A percentile compares a stretch with the other conserved stretches of the same genome.
These are phyloP conservation scores for Echeneis naucrates DNA, from an alignment of 2,797 vertebrate species.

Conservation along the genomic window DNA sequence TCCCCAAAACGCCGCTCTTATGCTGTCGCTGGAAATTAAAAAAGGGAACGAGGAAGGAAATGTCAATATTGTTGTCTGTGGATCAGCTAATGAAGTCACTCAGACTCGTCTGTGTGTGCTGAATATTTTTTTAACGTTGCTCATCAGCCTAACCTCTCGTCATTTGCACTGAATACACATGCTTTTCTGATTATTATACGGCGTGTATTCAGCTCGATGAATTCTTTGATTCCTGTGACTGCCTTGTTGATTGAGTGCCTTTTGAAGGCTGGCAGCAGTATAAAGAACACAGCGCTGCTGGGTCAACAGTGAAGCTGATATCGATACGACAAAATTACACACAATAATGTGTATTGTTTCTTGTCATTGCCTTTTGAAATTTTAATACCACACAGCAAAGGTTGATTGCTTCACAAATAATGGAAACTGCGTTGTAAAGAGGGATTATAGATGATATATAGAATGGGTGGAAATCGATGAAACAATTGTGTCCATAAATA, in stretches of 20 bases:
- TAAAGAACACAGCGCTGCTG: background rate
- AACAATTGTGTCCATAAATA: background rate
- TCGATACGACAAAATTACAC: background rate
- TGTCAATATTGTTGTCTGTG: background rate
- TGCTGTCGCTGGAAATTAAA: slow-evolving; percentile 15
- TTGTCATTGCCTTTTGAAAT: background rate
- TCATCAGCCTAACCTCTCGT: background rate
- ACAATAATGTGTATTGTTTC: background rate
- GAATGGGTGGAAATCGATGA: background rate
- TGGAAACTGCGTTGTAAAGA: background rate
- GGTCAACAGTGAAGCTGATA: background rate
- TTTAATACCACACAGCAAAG: background rate
- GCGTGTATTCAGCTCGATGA: background rate
- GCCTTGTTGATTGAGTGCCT: background rate
- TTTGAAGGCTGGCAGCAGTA: background rate
- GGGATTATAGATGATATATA: background rate
- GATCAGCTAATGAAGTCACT: slow-evolving; percentile 10
- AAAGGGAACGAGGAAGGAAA: slow-evolving; percentile 5
- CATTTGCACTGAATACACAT: background rate
- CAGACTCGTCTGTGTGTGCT: background rate
- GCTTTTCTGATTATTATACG: background rate
- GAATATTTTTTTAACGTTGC: background rate
- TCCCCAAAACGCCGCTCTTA: background rate
- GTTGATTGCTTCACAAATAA: background rate
- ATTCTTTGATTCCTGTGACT: background rate